These are phyloP conservation scores for Drosophila santomea DNA, from an alignment of 1,140 invertebrate species.

Conservation along the genomic window DNA sequence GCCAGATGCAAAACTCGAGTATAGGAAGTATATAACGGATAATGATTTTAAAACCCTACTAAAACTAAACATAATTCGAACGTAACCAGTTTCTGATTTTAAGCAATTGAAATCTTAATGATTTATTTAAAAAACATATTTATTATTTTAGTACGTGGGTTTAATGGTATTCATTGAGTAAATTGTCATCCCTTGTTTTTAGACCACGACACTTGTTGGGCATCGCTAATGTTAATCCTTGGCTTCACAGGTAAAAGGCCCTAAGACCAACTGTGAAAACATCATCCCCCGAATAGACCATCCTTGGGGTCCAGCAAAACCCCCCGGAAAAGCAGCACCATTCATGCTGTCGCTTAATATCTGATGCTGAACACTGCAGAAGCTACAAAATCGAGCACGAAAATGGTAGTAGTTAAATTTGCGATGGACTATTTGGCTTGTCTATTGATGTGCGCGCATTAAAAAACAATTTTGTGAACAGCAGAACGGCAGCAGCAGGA, in stretches of 20 bases:
- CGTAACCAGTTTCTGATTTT: no score
- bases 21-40: not conserved
- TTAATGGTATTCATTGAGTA: not conserved
- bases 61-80: no score
- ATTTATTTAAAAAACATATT: no score
- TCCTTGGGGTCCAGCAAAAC: not conserved
- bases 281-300: conserved; percentile 37
- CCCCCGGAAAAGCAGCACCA: conserved; percentile 4
- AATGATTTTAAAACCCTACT: not conserved
- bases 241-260: conserved; percentile 23
- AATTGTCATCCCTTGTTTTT: not conserved
- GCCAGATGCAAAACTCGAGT: no score
- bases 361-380: conserved; percentile 34
- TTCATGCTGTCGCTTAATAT: conserved; percentile 32
- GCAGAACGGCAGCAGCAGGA: conserved; percentile 34
- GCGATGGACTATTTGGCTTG: conserved; percentile 77
- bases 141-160: no score
- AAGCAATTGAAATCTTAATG: no score
- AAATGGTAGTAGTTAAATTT: conserved; percentile 77
- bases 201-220: conserved; percentile 26
- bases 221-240: conserved; percentile 5
- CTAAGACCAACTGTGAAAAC: conserved; percentile 6
- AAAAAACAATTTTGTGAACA: conserved; percentile 80
- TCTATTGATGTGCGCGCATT: conserved; percentile 80
- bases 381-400: conserved; percentile 56